Base-by-base conservation (phyloP, 2,888 invertebrate species). In the Eupithecia inturbata region DNA sequence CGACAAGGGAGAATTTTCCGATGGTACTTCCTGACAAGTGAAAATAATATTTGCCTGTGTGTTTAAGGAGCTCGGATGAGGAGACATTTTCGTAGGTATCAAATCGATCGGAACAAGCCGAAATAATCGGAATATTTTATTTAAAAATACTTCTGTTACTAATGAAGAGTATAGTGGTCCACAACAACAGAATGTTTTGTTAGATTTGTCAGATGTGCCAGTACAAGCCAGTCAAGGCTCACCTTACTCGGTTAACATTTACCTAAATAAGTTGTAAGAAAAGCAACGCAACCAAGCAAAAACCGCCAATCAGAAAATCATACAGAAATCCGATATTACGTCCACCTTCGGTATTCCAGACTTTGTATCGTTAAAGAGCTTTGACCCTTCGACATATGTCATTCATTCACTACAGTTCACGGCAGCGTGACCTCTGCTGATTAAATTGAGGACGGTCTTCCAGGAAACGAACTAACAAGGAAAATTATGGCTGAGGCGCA, bases 401-500 rank as follows among this genome's bases (percentile, higher is more conserved):
- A 49, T 39, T 53, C 53, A 73, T 74, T 41, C 63, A 57, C 22
- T 36, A 70, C 53, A 64, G 53, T 68, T 71, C 62, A 63, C 5
- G 45, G 26, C 63, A 31, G 19, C 28, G 31, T 64, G 68, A 71
- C 73, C 73, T 70, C 39, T 45, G 36, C 45, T 74, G 74, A 74
- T 74, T 74, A 71, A 68, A 74, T 74, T 74, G 74, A 63, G 64
- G 72, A 49, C 41, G 60, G 26, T 57, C 28, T 67, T 49, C 53
- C 26, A 66, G 64, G 68, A 68, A 74, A 57, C 68, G 12, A 67
- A 71, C 68, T 74, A 71, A 71, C 74, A 63, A 74, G 71, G 71
- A 68, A 71, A 74, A 71, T 68, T 71, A 74, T 68, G 57, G 64
- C 68, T 19, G 36, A 68, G 41, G 19, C 68, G 68, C 71, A 66